Percentiles rank a stretch among this genome's conserved stretches.
These are phyloP conservation scores for Pterocles orientalis DNA, from an alignment of 2,113 vertebrate species.

Conservation along the genomic window DNA sequence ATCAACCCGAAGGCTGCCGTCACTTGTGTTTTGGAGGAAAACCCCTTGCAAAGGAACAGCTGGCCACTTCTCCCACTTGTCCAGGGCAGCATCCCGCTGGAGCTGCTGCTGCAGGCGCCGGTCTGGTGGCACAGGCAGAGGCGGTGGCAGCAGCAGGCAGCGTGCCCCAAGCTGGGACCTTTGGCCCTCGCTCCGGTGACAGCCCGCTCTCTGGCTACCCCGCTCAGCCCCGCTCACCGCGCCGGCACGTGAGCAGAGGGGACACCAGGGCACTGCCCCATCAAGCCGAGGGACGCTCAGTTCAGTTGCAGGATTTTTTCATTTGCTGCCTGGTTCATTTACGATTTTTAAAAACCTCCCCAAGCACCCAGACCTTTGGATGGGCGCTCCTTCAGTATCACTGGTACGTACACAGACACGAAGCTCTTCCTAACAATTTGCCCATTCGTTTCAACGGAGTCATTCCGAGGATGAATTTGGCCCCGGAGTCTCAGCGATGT, in stretches of 20 bases:
- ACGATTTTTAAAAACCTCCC: background rate
- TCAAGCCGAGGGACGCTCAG: background rate
- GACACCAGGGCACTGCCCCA: fast-evolving
- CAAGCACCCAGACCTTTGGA: background rate
- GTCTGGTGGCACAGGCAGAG: background rate
- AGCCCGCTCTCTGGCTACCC: background rate
- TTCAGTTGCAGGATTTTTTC: background rate
- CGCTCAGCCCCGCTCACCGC: background rate
- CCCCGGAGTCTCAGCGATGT: background rate
- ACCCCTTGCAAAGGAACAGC: background rate
- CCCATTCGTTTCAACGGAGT: background rate
- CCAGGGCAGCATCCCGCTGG: background rate
- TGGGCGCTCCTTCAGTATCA: background rate
- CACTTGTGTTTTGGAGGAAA: background rate
- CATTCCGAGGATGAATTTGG: background rate
- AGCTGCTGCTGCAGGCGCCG: background rate
- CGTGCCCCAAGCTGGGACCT: background rate
- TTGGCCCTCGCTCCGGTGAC: background rate
- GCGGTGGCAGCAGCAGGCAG: background rate
- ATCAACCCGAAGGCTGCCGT: background rate
- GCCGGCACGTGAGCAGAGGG: fast-evolving
- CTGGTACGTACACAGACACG: background rate
- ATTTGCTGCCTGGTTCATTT: background rate
- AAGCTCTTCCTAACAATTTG: background rate
- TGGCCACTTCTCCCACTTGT: background rate